Evolutionary conservation across 2,113 vertebrate species (phyloP).

Genomic region (Cynoglossus semilaevis): DNA sequence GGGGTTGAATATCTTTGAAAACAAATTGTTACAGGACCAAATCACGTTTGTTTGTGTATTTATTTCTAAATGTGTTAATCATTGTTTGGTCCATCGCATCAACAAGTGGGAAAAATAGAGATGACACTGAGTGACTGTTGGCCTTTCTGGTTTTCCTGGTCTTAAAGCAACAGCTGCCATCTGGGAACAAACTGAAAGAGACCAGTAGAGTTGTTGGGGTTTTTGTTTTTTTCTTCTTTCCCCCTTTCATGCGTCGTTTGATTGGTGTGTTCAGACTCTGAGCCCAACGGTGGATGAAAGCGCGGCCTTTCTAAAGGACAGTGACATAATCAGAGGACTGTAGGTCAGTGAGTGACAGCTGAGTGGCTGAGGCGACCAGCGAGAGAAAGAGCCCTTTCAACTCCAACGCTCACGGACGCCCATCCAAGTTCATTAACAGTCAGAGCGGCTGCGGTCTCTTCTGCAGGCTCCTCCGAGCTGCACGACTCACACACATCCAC

Average conservation of each 20-base stretch:
- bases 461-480: constrained; percentile 58
- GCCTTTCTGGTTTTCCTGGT: constrained; percentile 2
- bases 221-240: no score
- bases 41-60: no score
- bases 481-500: constrained; percentile 31
- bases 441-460: constrained; percentile 50
- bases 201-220: constrained; percentile 39
- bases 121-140: constrained; percentile 12
- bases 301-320: constrained; percentile 54
- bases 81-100: no score
- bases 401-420: constrained; percentile 46
- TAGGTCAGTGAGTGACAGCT: constrained; percentile 70
- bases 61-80: no score
- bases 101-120: not conserved
- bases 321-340: constrained; percentile 74
- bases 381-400: constrained; percentile 73
- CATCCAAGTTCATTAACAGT: constrained; percentile 77
- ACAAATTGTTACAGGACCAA: no score
- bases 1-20: no score
- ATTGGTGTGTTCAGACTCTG: constrained; percentile 61
- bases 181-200: constrained; percentile 55
- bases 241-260: constrained; percentile 63
- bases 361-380: constrained; percentile 41
- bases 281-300: constrained; percentile 68
- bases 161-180: constrained; percentile 59